These are phyloP conservation scores for Erebia ligea DNA, from an alignment of 2,888 invertebrate species.

Conservation along the genomic window DNA sequence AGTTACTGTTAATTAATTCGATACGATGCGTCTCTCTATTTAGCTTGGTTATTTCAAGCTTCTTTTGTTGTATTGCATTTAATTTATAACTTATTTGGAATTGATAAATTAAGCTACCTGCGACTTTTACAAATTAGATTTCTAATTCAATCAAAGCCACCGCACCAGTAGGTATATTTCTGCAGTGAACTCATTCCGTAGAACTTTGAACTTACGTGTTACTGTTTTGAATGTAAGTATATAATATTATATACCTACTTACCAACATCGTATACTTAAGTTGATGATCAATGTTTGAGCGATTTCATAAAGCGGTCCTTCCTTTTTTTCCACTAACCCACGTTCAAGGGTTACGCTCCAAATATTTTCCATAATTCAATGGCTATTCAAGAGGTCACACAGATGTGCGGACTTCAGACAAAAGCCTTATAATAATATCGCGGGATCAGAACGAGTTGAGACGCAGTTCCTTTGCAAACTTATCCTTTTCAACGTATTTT, in stretches of 20 bases:
- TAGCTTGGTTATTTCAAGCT: slow-evolving; percentile 3
- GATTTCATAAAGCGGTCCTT: slow-evolving; percentile 10
- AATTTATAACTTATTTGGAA: too few species aligned
- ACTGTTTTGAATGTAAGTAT: too few species aligned
- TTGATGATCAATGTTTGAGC: not conserved
- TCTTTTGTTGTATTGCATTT: not conserved
- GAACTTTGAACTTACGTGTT: too few species aligned
- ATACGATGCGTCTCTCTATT: slow-evolving; percentile 9
- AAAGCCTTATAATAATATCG: slow-evolving; percentile 60
- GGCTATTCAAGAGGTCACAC: slow-evolving; percentile 56
- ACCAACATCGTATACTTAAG: not conserved
- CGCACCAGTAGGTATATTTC: too few species aligned
- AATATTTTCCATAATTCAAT: slow-evolving; percentile 56
- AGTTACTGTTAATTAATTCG: slow-evolving; percentile 21
- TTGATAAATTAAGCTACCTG: too few species aligned
- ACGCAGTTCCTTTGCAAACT: slow-evolving; percentile 59
- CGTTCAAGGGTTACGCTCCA: slow-evolving; percentile 46
- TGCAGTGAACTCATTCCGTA: too few species aligned
- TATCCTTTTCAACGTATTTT: slow-evolving; percentile 26
- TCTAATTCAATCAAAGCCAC: too few species aligned
- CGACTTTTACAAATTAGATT: too few species aligned
- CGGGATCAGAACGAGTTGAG: slow-evolving; percentile 62
- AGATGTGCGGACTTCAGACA: slow-evolving; percentile 71
- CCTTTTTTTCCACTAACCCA: slow-evolving; percentile 27
- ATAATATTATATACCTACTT: too few species aligned